Evolutionary conservation across 2,888 invertebrate genomes (phyloP).

Genomic region (Brachylomia viminalis): DNA sequence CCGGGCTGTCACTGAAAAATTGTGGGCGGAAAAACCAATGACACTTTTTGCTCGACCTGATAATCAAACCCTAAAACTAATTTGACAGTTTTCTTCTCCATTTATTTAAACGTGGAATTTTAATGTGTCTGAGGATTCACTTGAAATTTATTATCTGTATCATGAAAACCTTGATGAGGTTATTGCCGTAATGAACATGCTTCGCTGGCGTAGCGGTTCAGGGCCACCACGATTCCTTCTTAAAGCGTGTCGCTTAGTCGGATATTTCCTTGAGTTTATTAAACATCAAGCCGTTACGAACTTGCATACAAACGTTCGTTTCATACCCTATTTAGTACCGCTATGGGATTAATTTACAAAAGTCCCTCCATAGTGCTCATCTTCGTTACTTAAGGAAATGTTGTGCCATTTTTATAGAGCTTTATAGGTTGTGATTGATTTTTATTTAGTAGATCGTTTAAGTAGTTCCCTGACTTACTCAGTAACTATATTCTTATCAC

Average conservation of each 20-base stretch:
- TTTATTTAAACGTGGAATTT: background rate
- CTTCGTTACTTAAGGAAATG: no score
- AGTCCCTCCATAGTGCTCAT: no score
- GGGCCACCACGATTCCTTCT: background rate
- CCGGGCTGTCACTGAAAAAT: no score
- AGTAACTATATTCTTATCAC: slow-evolving; percentile 23
- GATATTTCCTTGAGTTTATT: background rate
- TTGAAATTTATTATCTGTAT: background rate
- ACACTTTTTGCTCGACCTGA: no score
- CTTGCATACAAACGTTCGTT: no score
- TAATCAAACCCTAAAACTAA: background rate
- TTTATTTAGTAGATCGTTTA: background rate
- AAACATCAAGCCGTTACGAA: background rate
- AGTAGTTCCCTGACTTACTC: background rate
- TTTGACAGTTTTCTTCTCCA: background rate
- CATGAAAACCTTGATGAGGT: background rate
- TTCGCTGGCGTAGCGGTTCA: background rate
- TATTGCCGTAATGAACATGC: background rate
- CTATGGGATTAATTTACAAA: no score
- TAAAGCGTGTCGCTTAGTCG: background rate
- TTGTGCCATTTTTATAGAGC: no score
- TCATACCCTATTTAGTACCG: no score
- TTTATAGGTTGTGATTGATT: no score
- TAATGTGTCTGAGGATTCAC: background rate
- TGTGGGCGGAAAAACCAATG: no score